These are phyloP conservation scores for Lucilia sericata DNA, from an alignment of 1,140 invertebrate genomes.

Conservation along the genomic window DNA sequence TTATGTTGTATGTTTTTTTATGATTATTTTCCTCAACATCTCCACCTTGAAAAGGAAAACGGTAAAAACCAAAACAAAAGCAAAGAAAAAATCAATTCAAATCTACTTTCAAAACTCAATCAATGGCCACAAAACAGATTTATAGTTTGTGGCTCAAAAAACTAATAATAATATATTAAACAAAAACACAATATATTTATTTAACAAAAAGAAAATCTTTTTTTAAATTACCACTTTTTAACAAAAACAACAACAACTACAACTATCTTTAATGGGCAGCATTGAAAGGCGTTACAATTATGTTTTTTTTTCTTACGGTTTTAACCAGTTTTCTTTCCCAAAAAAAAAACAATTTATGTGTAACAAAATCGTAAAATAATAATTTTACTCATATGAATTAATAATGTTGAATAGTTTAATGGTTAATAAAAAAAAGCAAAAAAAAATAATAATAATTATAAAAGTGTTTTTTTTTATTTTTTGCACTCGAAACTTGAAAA, in stretches of 20 bases:
- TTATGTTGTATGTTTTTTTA: too few relatives aligned
- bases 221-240: background rate
- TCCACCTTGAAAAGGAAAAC: background rate
- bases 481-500: background rate
- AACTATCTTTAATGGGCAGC: too few relatives aligned
- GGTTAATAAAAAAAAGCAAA: background rate
- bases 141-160: background rate
- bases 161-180: background rate
- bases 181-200: background rate
- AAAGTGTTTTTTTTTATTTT: background rate
- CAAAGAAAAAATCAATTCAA: background rate
- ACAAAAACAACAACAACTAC: too few relatives aligned
- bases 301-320: background rate
- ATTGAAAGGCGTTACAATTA: background rate
- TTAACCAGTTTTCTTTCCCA: background rate
- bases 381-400: background rate
- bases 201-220: background rate
- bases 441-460: background rate
- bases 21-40: background rate
- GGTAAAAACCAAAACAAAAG: background rate
- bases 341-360: background rate
- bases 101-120: background rate
- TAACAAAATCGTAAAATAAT: background rate
- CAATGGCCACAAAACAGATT: background rate
- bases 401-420: background rate